Percentiles rank a stretch among this genome's conserved stretches.
Evolutionary conservation across 2,797 vertebrate species (phyloP).

Genomic region (Toxotes lorentzi): DNA sequence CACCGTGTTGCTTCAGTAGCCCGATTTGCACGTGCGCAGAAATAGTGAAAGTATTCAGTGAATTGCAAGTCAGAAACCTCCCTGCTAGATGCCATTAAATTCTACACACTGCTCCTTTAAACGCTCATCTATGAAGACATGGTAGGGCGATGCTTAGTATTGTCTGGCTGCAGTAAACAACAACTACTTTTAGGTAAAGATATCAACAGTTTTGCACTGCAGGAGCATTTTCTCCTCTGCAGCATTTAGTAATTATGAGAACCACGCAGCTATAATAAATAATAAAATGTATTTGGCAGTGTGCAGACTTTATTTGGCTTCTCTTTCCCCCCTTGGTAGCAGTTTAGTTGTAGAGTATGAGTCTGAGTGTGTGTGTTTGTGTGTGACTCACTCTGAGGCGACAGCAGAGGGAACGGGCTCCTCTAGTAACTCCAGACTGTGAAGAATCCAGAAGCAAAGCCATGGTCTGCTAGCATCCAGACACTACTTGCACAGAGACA

Average conservation of each 20-base stretch:
- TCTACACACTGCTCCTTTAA: no score
- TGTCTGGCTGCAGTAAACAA: background rate
- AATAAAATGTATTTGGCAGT: conserved; percentile 10
- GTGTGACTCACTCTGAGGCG: conserved; percentile 91
- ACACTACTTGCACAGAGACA: conserved; percentile 83
- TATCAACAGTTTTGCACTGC: background rate
- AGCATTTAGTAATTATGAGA: conserved; percentile 17
- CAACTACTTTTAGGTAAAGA: background rate
- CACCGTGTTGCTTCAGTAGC: no score
- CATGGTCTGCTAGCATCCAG: conserved; percentile 88
- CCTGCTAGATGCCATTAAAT: no score
- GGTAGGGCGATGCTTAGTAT: no score
- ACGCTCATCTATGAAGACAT: no score
- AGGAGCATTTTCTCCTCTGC: background rate
- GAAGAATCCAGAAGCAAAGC: conserved; percentile 88
- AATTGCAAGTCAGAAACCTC: no score
- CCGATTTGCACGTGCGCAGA: no score
- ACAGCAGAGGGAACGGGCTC: conserved; percentile 90
- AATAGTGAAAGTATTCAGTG: no score
- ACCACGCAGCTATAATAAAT: conserved; percentile 20
- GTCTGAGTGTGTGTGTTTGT: background rate
- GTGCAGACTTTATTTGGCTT: conserved; percentile 9
- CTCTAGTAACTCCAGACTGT: conserved; percentile 95
- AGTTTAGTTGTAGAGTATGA: background rate
- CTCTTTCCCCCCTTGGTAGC: background rate